These are phyloP conservation scores for Zaprionus kolodkinae DNA, from an alignment of 1,140 invertebrate genomes.

Conservation along the genomic window DNA sequence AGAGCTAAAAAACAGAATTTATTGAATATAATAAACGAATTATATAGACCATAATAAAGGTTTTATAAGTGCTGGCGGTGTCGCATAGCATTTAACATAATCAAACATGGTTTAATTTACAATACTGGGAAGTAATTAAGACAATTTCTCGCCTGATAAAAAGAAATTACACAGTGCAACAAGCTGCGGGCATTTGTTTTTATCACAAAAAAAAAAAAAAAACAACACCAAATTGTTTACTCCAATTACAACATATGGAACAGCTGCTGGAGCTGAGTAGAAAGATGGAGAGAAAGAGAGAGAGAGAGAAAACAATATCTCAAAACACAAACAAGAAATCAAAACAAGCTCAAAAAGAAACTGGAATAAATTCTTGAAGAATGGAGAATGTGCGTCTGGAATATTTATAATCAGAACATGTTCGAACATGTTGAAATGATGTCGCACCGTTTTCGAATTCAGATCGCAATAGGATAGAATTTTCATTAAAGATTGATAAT, in stretches of 20 bases:
- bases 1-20: too few species aligned
- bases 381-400: slow-evolving; percentile 37
- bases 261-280: slow-evolving; percentile 53
- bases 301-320: slow-evolving; percentile 9
- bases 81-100: background rate
- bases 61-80: too few species aligned
- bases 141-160: slow-evolving; percentile 14
- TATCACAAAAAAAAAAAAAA: slow-evolving; percentile 54
- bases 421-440: slow-evolving; percentile 16
- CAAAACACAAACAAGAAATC: slow-evolving; percentile 47
- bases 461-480: background rate
- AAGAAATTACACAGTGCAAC: slow-evolving; percentile 28
- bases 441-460: background rate
- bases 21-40: too few species aligned
- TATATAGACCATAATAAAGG: too few species aligned
- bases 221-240: slow-evolving; percentile 48
- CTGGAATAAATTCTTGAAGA: slow-evolving; percentile 24
- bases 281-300: background rate
- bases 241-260: slow-evolving; percentile 59
- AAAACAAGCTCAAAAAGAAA: slow-evolving; percentile 52
- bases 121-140: slow-evolving; percentile 18
- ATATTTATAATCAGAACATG: slow-evolving; percentile 49
- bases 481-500: background rate
- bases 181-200: slow-evolving; percentile 59
- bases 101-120: slow-evolving; percentile 15